These are phyloP conservation scores for Pherbina coryleti DNA, from an alignment of 2,888 invertebrate genomes.

Conservation along the genomic window DNA sequence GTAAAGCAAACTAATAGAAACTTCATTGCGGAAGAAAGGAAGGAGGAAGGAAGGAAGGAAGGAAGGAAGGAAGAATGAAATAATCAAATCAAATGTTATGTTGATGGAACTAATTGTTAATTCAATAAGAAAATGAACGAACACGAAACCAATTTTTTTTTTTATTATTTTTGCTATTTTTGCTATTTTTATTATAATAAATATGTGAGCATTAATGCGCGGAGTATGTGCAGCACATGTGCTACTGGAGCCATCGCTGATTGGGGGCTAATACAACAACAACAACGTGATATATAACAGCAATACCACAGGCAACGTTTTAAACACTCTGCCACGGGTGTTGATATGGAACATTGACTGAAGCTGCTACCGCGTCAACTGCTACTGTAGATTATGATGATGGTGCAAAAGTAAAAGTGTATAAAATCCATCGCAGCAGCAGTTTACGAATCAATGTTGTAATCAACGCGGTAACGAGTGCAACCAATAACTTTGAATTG, in stretches of 20 bases:
- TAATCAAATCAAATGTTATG: neutral
- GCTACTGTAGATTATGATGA: neutral
- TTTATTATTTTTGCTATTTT: neutral
- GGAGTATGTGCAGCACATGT: constrained; percentile 13
- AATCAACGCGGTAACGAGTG: constrained; percentile 24
- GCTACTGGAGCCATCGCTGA: constrained; percentile 31
- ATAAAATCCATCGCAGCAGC: constrained; percentile 39
- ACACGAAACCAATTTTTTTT: constrained; percentile 15
- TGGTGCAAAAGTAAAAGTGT: constrained; percentile 32
- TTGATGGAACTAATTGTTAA: constrained; percentile 43
- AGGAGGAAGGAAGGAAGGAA: neutral
- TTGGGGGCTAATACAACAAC: neutral
- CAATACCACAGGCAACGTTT: neutral
- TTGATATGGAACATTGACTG: constrained; percentile 30
- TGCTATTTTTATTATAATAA: neutral
- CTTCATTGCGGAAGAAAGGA: constrained; percentile 27
- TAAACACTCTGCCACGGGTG: neutral
- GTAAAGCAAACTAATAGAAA: neutral
- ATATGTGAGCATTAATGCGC: neutral
- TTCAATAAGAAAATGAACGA: neutral
- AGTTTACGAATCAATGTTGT: constrained; percentile 39
- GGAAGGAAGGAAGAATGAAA: neutral
- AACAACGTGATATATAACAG: neutral
- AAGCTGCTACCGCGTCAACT: neutral
- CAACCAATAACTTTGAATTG: constrained; percentile 22